A percentile compares a stretch with the other conserved stretches of the same genome.
These are phyloP conservation scores for Amphilophus citrinellus DNA, from an alignment of 2,113 vertebrate genomes.

Conservation along the genomic window DNA sequence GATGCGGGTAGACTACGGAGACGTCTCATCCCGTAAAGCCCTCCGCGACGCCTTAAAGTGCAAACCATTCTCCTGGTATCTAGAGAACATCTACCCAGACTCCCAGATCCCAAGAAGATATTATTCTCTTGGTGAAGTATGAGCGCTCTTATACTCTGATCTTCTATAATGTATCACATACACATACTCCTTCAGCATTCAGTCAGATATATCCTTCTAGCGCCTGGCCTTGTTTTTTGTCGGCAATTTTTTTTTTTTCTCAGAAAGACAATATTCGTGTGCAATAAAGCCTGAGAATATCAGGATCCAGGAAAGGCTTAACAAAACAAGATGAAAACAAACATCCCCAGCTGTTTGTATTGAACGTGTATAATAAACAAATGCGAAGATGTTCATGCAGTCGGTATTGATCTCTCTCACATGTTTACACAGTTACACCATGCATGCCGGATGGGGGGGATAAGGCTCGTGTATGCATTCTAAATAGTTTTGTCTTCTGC, in stretches of 20 bases:
- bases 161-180: conserved; percentile 20
- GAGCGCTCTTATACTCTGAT: conserved; percentile 65
- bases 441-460: conserved; percentile 15
- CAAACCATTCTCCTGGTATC: conserved; percentile 97
- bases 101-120: conserved; percentile 98
- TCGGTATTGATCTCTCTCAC: conserved; percentile 25
- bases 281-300: conserved; percentile 37
- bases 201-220: conserved; percentile 38
- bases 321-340: conserved; percentile 40
- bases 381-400: conserved; percentile 12
- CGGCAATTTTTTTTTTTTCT: conserved; percentile 3
- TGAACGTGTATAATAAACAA: conserved; percentile 28
- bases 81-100: conserved; percentile 97
- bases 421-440: conserved; percentile 27
- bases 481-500: background rate
- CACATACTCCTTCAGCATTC: conserved; percentile 8
- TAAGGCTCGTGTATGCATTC: conserved; percentile 24
- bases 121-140: conserved; percentile 97
- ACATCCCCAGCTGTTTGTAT: conserved; percentile 16
- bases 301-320: conserved; percentile 26
- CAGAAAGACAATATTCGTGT: conserved; percentile 3
- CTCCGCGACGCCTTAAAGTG: conserved; percentile 90
- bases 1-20: conserved; percentile 95
- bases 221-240: background rate
- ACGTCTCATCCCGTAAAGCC: conserved; percentile 90